Percentiles rank a stretch among this genome's conserved stretches.
These are phyloP conservation scores for Argynnis bischoffii DNA, from an alignment of 2,888 invertebrate genomes.

Conservation along the genomic window DNA sequence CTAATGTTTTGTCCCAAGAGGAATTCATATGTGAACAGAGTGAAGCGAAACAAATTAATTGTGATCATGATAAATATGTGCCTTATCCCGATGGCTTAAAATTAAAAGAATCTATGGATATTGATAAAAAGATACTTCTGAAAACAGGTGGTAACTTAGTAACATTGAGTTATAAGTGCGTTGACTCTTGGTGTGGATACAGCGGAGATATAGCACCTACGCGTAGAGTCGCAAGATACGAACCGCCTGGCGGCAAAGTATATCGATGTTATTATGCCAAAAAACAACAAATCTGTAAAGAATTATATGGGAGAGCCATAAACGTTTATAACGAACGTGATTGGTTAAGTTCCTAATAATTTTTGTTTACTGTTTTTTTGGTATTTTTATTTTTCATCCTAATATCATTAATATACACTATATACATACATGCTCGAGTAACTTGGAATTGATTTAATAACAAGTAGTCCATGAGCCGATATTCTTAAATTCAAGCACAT, in stretches of 20 bases:
- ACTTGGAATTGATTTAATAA: too few relatives aligned
- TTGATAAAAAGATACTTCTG: slow-evolving; percentile 55
- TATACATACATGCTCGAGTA: background rate
- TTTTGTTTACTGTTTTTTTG: background rate
- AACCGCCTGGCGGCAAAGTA: slow-evolving; percentile 63
- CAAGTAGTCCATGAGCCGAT: too few relatives aligned
- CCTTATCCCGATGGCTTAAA: slow-evolving; percentile 57
- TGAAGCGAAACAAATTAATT: slow-evolving; percentile 50
- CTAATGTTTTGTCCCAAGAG: slow-evolving; percentile 62
- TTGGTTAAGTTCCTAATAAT: slow-evolving; percentile 42
- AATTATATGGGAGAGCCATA: slow-evolving; percentile 42
- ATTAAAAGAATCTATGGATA: slow-evolving; percentile 50
- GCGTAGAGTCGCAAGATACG: slow-evolving; percentile 47
- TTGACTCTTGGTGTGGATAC: slow-evolving; percentile 64
- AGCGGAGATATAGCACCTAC: slow-evolving; percentile 49
- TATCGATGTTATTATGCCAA: slow-evolving; percentile 68
- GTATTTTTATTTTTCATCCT: background rate
- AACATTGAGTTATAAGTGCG: slow-evolving; percentile 54
- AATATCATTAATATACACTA: background rate
- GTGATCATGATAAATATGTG: slow-evolving; percentile 62
- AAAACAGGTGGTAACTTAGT: slow-evolving; percentile 55
- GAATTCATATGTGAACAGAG: slow-evolving; percentile 71
- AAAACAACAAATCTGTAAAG: slow-evolving; percentile 68
- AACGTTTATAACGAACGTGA: slow-evolving; percentile 49
- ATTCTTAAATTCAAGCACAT: too few relatives aligned